A percentile compares a stretch with the other conserved stretches of the same genome.
These are phyloP conservation scores for Bathynomus jamesi DNA, from an alignment of 1,140 invertebrate species.

Conservation along the genomic window DNA sequence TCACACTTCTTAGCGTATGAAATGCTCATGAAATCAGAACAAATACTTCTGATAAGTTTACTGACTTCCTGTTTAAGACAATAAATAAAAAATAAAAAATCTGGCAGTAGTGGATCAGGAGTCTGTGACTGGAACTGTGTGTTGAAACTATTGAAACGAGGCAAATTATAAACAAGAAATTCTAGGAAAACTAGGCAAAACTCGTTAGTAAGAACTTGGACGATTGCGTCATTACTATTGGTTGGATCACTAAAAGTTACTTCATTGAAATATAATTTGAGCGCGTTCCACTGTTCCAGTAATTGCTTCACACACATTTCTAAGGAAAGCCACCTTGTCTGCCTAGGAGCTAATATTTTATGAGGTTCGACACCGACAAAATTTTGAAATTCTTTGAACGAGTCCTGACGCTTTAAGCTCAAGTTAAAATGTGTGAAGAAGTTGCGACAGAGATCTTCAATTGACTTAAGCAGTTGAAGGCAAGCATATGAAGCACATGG, in stretches of 20 bases:
- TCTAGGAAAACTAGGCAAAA: conserved; percentile 7
- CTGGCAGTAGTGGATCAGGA: too few relatives aligned
- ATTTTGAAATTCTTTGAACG: conserved; percentile 20
- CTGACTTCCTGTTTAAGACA: conserved; percentile 6
- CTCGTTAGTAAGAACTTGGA: not conserved
- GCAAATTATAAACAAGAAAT: conserved; percentile 15
- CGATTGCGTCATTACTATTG: conserved; percentile 7
- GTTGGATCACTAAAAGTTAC: conserved; percentile 6
- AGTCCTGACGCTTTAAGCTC: conserved; percentile 17
- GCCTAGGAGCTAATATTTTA: conserved; percentile 14
- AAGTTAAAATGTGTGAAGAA: conserved; percentile 22
- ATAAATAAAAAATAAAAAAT: too few relatives aligned
- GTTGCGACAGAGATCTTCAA: conserved; percentile 23
- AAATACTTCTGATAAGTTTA: conserved; percentile 18
- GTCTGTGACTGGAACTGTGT: conserved; percentile 12
- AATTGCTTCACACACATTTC: conserved; percentile 9
- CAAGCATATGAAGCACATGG: conserved; percentile 24
- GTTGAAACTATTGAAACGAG: conserved; percentile 15
- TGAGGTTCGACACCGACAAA: too few relatives aligned
- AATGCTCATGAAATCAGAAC: too few relatives aligned
- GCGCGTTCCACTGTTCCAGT: too few relatives aligned
- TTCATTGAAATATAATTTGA: conserved; percentile 11
- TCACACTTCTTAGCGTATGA: too few relatives aligned
- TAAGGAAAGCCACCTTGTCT: conserved; percentile 23
- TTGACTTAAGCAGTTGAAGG: conserved; percentile 22